Evolutionary conservation across 2,113 vertebrate genomes (phyloP).

Genomic region (Erythrolamprus reginae): DNA sequence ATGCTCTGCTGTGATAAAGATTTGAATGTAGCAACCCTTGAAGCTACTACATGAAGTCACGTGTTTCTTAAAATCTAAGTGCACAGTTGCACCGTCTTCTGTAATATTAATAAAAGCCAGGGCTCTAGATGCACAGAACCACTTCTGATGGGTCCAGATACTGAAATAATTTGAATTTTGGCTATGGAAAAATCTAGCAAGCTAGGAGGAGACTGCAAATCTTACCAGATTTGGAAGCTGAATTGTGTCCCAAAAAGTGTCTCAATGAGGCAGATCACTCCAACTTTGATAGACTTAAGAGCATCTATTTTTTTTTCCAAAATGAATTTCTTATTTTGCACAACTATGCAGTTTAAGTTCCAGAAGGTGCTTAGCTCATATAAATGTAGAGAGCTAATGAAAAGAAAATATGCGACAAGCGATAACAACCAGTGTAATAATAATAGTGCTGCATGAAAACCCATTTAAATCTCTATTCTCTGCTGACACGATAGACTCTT

Average conservation of each 20-base stretch:
- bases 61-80: not conserved
- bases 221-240: not conserved
- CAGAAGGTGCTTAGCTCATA: slow-evolving; percentile 34
- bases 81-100: not conserved
- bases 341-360: slow-evolving; percentile 35
- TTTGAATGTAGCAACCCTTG: not conserved
- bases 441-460: slow-evolving; percentile 33
- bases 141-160: not conserved
- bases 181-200: not conserved
- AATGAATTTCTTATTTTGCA: slow-evolving; percentile 30
- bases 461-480: slow-evolving; percentile 57
- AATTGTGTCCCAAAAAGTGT: not conserved
- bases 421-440: not conserved
- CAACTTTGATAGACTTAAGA: not conserved
- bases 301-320: slow-evolving; percentile 16
- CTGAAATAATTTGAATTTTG: not conserved
- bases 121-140: not conserved
- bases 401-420: slow-evolving; percentile 42
- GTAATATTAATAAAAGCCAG: not conserved
- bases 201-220: not conserved
- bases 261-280: not conserved
- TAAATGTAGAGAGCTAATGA: slow-evolving; percentile 39
- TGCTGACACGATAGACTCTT: slow-evolving; percentile 40
- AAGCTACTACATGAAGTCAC: not conserved
- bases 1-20: not conserved